A percentile compares a stretch with the other conserved stretches of the same genome.
Conservation (phyloP, 2,113 vertebrate genomes). For the Oncorhynchus gorbuscha region DNA sequence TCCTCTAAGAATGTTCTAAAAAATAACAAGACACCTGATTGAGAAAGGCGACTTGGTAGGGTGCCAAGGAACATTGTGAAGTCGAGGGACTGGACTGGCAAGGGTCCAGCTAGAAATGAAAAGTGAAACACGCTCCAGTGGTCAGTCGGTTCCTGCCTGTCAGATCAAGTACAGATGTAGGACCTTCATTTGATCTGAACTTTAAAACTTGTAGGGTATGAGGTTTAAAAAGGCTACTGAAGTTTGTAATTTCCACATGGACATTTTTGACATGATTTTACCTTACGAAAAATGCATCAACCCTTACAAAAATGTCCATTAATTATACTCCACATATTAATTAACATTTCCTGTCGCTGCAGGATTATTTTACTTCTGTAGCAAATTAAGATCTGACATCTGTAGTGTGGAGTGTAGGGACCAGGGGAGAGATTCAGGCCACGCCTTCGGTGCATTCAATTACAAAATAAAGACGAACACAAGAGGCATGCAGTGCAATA, state of each 20-base stretch:
- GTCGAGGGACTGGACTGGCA: neutral
- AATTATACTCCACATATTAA: too few relatives aligned
- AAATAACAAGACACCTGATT: constrained; percentile 16
- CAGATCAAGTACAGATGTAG: too few relatives aligned
- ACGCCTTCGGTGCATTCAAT: neutral
- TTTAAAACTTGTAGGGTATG: too few relatives aligned
- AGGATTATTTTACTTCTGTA: too few relatives aligned
- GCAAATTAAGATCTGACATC: too few relatives aligned
- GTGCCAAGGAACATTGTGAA: neutral
- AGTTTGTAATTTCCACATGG: too few relatives aligned
- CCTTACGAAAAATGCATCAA: too few relatives aligned
- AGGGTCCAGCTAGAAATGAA: neutral
- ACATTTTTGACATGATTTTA: too few relatives aligned
- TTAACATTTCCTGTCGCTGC: too few relatives aligned
- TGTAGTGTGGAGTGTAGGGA: neutral
- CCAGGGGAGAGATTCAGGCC: neutral
- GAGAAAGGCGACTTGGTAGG: constrained; percentile 9
- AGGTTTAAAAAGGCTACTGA: too few relatives aligned
- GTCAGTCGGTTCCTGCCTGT: neutral
- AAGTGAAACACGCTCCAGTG: neutral
- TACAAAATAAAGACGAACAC: neutral
- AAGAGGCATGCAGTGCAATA: neutral
- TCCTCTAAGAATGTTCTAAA: constrained; percentile 8
- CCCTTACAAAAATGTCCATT: too few relatives aligned
- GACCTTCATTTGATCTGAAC: too few relatives aligned